Conservation (phyloP, 30 jellyfish, hydroid and myxozoan species). For the Pelagia noctiluca region DNA sequence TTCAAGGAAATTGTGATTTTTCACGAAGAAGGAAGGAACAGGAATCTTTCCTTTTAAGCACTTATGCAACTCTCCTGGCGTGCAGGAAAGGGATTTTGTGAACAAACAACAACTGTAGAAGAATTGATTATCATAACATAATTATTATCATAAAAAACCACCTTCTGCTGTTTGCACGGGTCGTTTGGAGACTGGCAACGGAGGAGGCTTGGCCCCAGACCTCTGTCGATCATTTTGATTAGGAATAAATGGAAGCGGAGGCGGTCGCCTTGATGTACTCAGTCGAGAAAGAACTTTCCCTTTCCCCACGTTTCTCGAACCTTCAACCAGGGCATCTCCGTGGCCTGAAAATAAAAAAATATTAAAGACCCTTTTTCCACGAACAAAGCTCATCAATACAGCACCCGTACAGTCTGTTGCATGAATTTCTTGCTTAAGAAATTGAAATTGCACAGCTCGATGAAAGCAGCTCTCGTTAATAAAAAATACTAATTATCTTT, state of each 20-base stretch:
- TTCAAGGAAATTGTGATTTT: background rate
- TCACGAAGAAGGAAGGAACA: background rate
- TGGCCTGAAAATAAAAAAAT: background rate
- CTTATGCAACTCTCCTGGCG: background rate
- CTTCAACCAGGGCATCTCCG: background rate
- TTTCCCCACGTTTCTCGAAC: background rate
- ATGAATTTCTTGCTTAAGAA: background rate
- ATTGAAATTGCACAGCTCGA: background rate
- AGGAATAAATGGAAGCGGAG: slow-evolving; percentile 51
- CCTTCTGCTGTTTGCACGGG: slow-evolving; percentile 67
- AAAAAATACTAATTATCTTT: background rate
- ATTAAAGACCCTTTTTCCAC: background rate
- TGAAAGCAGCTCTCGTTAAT: background rate
- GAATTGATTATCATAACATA: background rate
- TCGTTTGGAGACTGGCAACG: slow-evolving; percentile 53
- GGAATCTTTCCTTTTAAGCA: background rate
- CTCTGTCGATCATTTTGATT: background rate
- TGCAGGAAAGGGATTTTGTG: background rate
- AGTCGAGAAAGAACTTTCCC: slow-evolving; percentile 28
- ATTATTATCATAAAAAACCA: background rate
- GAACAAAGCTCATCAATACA: too few species aligned
- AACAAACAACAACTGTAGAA: background rate
- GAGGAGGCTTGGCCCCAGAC: slow-evolving; percentile 64
- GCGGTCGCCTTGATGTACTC: slow-evolving; percentile 64
- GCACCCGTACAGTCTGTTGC: background rate